These are phyloP conservation scores for Apodemia duryi DNA, from an alignment of 2,888 invertebrate species.

Conservation along the genomic window DNA sequence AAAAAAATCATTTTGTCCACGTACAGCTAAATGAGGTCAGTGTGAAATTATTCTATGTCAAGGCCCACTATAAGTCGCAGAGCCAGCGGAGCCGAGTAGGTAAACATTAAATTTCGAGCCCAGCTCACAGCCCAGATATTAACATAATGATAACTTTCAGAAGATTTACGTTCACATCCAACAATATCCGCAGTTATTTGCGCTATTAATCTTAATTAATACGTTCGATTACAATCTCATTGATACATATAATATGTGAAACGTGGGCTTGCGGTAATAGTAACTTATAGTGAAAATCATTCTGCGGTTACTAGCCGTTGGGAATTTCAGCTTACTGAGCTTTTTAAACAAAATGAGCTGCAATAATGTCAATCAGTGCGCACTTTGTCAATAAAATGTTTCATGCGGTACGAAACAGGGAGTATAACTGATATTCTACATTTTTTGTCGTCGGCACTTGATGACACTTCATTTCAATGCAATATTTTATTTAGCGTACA, in stretches of 20 bases:
- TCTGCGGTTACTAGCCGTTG: background rate
- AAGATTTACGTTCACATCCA: constrained; percentile 2
- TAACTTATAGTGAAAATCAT: constrained; percentile 14
- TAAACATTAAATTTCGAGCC: constrained; percentile 1
- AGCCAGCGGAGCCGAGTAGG: background rate
- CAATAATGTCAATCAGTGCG: constrained; percentile 2
- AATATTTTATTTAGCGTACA: too few species aligned
- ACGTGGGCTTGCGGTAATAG: constrained; percentile 2
- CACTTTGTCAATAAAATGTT: background rate
- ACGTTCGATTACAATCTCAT: constrained; percentile 1
- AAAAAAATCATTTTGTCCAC: background rate
- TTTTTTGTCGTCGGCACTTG: too few species aligned
- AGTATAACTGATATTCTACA: too few species aligned
- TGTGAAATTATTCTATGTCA: background rate
- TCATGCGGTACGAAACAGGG: too few species aligned
- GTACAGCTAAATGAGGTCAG: background rate
- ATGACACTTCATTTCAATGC: too few species aligned
- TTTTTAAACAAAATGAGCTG: constrained; percentile 11
- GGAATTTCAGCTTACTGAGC: constrained; percentile 5
- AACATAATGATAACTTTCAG: background rate
- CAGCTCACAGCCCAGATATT: background rate
- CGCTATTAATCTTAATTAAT: constrained; percentile 7
- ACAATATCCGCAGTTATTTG: constrained; percentile 13
- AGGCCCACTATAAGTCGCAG: background rate
- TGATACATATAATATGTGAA: background rate